Evolutionary conservation across 64 coral and sea anemone genomes (phyloP).

Genomic region (Acropora yongei): DNA sequence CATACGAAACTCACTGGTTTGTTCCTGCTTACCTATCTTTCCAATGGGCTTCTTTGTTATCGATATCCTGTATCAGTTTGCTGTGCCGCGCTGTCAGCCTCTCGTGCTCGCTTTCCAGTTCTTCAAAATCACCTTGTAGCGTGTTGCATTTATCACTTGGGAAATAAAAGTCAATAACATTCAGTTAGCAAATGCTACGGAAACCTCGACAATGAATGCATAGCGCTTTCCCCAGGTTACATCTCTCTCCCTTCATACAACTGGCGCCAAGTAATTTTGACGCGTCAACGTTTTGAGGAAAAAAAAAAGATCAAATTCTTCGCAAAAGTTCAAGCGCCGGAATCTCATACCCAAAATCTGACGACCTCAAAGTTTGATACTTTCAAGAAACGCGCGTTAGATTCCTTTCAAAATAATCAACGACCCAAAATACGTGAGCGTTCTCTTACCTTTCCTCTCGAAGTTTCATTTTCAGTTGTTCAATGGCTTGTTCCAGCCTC

Average conservation of each 20-base stretch:
- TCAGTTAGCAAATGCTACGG: neutral
- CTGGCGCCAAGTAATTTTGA: no score
- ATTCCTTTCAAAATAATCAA: no score
- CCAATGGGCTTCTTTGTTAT: slow-evolving; percentile 79
- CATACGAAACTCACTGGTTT: neutral
- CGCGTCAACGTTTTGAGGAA: no score
- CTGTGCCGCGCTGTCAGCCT: slow-evolving; percentile 68
- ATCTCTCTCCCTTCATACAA: no score
- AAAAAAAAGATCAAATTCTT: no score
- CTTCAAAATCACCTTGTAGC: slow-evolving; percentile 69
- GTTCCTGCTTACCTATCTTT: slow-evolving; percentile 64
- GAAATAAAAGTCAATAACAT: neutral
- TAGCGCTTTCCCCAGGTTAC: no score
- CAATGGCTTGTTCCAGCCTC: slow-evolving; percentile 74
- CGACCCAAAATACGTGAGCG: no score
- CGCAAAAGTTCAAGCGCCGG: no score
- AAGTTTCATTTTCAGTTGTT: slow-evolving; percentile 84
- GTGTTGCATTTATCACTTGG: slow-evolving; percentile 68
- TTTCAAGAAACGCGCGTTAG: no score
- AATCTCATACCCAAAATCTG: neutral
- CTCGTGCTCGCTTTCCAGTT: slow-evolving; percentile 76
- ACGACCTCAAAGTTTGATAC: neutral
- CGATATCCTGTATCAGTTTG: slow-evolving; percentile 82
- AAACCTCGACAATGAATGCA: neutral
- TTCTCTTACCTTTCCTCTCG: slow-evolving; percentile 82